Evolutionary conservation across 2,888 invertebrate genomes (phyloP).

Genomic region (Stenoptilia bipunctidactyla): DNA sequence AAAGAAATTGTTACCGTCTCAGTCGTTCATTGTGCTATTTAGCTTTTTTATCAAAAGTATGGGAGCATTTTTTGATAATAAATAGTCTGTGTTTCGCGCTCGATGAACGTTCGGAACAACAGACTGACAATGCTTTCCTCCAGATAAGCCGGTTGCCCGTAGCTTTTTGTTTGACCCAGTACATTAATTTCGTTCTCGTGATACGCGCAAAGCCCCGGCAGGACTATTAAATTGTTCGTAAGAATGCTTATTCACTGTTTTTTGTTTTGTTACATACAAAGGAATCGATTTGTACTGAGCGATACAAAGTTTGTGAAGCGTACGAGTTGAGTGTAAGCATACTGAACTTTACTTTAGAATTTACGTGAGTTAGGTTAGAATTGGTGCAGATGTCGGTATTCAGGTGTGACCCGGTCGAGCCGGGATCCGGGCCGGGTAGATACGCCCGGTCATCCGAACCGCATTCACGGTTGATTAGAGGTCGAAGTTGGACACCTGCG

Average conservation of each 20-base stretch:
- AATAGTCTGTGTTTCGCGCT: background rate
- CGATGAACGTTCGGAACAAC: slow-evolving; percentile 4
- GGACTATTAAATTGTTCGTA: slow-evolving; percentile 54
- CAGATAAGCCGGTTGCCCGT: slow-evolving; percentile 38
- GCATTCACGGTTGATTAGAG: slow-evolving; percentile 55
- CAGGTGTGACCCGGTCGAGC: slow-evolving; percentile 31
- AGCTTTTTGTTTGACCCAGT: slow-evolving; percentile 46
- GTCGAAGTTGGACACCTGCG: slow-evolving; percentile 48
- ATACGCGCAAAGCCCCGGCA: slow-evolving; percentile 35
- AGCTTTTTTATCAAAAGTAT: background rate
- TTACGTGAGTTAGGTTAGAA: background rate
- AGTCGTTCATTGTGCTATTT: background rate
- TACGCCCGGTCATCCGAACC: slow-evolving; percentile 28
- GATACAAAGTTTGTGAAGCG: slow-evolving; percentile 1
- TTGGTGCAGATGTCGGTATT: slow-evolving; percentile 18
- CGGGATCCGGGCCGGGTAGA: slow-evolving; percentile 24
- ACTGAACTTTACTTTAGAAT: slow-evolving; percentile 10
- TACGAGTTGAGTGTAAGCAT: slow-evolving; percentile 6
- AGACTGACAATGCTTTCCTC: slow-evolving; percentile 39
- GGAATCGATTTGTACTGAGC: background rate
- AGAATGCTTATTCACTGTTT: slow-evolving; percentile 34
- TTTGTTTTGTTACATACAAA: slow-evolving; percentile 16
- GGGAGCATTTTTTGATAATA: background rate
- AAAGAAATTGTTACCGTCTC: slow-evolving; percentile 3
- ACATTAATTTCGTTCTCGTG: slow-evolving; percentile 50